These are phyloP conservation scores for Melanostoma scalare DNA, from an alignment of 2,888 invertebrate genomes.

Conservation along the genomic window DNA sequence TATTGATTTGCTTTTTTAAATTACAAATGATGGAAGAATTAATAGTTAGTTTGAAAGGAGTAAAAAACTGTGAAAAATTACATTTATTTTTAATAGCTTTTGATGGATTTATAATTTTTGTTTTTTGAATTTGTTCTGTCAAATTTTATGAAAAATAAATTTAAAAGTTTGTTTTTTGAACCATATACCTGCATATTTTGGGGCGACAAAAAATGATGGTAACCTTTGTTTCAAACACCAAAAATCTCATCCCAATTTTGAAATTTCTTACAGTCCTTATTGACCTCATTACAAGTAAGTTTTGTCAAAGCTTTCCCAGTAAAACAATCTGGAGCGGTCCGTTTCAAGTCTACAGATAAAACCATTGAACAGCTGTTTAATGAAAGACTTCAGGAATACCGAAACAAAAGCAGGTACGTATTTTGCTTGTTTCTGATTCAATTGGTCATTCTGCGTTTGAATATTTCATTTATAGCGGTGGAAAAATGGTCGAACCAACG, in stretches of 20 bases:
- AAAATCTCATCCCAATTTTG: too few species aligned
- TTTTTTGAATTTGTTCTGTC: background rate
- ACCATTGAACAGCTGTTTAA: conserved; percentile 18
- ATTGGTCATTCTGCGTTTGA: background rate
- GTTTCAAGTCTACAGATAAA: background rate
- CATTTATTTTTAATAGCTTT: background rate
- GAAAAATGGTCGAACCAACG: conserved; percentile 33
- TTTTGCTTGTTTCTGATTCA: background rate
- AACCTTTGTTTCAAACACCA: too few species aligned
- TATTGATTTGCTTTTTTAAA: conserved; percentile 8
- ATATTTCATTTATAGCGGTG: conserved; percentile 19
- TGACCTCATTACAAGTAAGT: background rate
- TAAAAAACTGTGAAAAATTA: too few species aligned
- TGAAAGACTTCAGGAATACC: conserved; percentile 18
- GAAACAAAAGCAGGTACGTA: conserved; percentile 21
- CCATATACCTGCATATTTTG: too few species aligned
- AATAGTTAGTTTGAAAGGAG: background rate
- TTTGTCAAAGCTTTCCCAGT: background rate
- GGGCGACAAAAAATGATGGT: too few species aligned
- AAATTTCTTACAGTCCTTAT: background rate
- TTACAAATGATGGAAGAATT: background rate
- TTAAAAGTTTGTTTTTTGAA: too few species aligned
- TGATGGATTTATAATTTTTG: background rate
- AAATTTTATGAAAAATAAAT: background rate
- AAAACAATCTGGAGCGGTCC: background rate